Conservation (phyloP, 2,113 vertebrate genomes). For the Sinosuthora webbiana region DNA sequence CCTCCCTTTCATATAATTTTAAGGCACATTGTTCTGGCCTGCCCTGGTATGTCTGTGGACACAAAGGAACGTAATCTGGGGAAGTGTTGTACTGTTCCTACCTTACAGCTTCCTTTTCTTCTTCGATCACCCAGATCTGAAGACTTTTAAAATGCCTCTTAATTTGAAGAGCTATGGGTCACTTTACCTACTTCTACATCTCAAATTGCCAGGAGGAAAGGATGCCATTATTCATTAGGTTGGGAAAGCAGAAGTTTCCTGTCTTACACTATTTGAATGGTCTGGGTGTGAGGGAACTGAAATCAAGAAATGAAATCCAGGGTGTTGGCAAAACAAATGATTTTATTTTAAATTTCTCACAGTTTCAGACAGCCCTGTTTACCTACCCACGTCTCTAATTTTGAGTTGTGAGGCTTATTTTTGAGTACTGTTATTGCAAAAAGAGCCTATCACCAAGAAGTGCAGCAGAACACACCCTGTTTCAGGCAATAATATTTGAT, state of each 20-base stretch:
- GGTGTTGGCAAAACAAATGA: background rate
- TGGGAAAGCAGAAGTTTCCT: background rate
- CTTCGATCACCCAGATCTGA: background rate
- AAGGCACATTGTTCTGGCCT: background rate
- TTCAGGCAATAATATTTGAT: slow-evolving; percentile 25
- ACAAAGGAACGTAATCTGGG: background rate
- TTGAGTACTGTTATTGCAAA: background rate
- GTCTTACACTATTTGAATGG: background rate
- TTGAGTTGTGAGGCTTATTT: background rate
- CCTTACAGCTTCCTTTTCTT: background rate
- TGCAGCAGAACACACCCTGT: slow-evolving; percentile 1
- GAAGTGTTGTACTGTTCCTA: background rate
- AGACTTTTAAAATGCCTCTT: background rate
- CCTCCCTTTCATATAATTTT: background rate
- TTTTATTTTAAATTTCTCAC: background rate
- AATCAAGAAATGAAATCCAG: background rate
- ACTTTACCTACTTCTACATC: background rate
- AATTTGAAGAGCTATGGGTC: background rate
- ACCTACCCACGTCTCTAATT: background rate
- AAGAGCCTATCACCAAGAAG: background rate
- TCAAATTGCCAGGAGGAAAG: background rate
- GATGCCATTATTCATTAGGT: background rate
- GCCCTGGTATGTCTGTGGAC: background rate
- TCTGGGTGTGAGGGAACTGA: background rate
- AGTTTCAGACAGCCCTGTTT: background rate